These are phyloP conservation scores for Eupristina koningsbergeri DNA, from an alignment of 1,140 invertebrate genomes.

Conservation along the genomic window DNA sequence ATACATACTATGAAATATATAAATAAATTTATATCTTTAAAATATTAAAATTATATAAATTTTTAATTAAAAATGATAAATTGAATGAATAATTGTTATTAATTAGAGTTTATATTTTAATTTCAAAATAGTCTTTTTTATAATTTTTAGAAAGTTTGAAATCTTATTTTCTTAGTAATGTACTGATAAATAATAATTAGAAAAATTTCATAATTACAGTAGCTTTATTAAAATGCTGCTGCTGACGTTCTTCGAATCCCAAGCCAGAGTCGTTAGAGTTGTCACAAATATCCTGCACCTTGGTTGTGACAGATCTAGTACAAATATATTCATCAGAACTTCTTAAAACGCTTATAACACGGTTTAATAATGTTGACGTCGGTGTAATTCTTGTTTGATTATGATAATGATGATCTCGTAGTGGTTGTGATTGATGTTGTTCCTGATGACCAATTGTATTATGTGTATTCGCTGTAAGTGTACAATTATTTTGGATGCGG, in stretches of 20 bases:
- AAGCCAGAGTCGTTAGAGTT: conserved; percentile 89
- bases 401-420: neutral
- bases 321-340: conserved; percentile 46
- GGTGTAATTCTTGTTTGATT: conserved; percentile 25
- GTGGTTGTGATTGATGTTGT: conserved; percentile 50
- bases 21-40: too few species aligned
- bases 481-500: conserved; percentile 49
- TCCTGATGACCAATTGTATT: conserved; percentile 55
- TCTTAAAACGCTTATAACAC: neutral
- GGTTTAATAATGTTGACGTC: neutral
- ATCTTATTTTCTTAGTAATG: too few species aligned
- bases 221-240: conserved; percentile 58
- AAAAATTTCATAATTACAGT: conserved; percentile 50
- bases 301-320: conserved; percentile 52
- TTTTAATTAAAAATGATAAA: too few species aligned
- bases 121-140: too few species aligned
- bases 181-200: too few species aligned
- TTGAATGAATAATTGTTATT: too few species aligned
- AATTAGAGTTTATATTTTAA: too few species aligned
- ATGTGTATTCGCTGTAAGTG: conserved; percentile 56
- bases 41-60: too few species aligned
- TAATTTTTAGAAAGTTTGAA: too few species aligned
- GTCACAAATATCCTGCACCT: conserved; percentile 76
- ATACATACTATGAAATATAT: too few species aligned
- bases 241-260: conserved; percentile 79